Percentiles rank a stretch among this genome's conserved stretches.
Evolutionary conservation across 2,797 vertebrate genomes (phyloP).

Genomic region (Fratercula arctica): DNA sequence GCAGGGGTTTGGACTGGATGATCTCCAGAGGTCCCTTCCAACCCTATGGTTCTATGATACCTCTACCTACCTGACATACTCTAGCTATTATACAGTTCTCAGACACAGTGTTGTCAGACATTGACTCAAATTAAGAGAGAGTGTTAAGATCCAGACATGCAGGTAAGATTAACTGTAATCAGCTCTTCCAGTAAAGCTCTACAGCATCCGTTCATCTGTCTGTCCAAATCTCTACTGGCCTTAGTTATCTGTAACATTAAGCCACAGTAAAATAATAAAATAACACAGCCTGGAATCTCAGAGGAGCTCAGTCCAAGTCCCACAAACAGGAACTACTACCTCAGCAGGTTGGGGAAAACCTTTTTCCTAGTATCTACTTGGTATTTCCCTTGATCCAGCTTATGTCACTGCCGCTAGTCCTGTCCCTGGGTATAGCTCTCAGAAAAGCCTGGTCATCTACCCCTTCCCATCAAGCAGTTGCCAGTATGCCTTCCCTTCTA

Average conservation of each 20-base stretch:
- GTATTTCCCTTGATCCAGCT: too few species aligned
- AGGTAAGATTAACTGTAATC: neutral
- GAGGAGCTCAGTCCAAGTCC: neutral
- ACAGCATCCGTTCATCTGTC: neutral
- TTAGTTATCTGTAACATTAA: neutral
- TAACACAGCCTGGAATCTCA: neutral
- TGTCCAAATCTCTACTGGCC: neutral
- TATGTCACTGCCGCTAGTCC: neutral
- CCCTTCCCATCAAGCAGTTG: neutral
- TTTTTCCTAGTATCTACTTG: too few species aligned
- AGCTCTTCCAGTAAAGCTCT: neutral
- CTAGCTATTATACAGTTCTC: neutral
- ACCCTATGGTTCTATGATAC: neutral
- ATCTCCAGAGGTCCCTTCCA: too few species aligned
- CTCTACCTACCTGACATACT: neutral
- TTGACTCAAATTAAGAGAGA: neutral
- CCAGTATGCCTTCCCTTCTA: neutral
- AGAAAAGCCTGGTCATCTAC: neutral
- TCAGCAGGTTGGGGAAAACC: too few species aligned
- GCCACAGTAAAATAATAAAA: neutral
- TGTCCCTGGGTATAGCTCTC: neutral
- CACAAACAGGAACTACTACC: too few species aligned
- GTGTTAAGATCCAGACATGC: neutral
- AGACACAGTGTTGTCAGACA: neutral
- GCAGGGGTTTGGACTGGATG: too few species aligned